Evolutionary conservation across 2,113 vertebrate genomes (phyloP).

Genomic region (Ceyx cyanopectus): DNA sequence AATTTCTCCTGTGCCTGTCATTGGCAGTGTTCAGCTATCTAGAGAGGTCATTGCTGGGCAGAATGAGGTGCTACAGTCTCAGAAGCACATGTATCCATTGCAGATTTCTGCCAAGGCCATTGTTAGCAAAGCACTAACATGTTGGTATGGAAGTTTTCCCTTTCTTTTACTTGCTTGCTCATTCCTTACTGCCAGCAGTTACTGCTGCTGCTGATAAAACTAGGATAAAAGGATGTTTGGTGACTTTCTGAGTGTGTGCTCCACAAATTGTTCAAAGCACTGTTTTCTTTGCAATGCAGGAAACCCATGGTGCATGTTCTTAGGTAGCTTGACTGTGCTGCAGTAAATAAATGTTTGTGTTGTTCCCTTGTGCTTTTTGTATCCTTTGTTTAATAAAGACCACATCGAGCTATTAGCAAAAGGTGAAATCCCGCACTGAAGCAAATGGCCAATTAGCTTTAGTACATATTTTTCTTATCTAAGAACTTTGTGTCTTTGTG

Average conservation of each 20-base stretch:
- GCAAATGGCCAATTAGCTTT: background rate
- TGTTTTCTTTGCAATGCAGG: background rate
- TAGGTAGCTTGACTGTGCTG: background rate
- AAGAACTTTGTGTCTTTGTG: background rate
- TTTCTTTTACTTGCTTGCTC: background rate
- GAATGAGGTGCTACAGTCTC: background rate
- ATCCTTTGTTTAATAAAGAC: background rate
- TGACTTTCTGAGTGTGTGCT: background rate
- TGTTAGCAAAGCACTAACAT: background rate
- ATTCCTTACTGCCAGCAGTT: background rate
- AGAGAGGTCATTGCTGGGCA: background rate
- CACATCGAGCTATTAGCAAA: background rate
- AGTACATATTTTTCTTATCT: background rate
- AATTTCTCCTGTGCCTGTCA: background rate
- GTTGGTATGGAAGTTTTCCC: background rate
- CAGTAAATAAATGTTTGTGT: background rate
- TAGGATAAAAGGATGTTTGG: rapidly evolving
- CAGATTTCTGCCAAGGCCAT: background rate
- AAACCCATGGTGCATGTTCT: background rate
- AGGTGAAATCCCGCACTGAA: background rate
- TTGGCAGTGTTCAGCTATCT: background rate
- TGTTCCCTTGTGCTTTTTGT: background rate
- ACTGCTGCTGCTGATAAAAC: background rate
- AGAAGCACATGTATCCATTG: background rate
- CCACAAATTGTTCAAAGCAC: background rate